Conservation (phyloP, 2,888 invertebrate genomes). For the Cephonodes hylas region DNA sequence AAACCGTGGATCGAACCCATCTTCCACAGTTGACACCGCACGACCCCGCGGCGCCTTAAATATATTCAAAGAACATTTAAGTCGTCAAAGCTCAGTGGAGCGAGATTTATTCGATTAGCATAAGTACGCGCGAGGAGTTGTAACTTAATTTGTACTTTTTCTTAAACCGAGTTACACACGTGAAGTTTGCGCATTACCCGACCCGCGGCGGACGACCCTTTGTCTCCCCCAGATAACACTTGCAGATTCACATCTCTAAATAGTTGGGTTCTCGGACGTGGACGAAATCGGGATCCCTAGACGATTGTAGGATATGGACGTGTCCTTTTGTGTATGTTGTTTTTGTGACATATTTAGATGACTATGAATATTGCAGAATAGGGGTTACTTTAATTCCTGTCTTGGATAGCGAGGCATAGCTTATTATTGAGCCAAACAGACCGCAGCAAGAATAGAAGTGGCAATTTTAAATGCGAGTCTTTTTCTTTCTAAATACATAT, state of each 20-base stretch:
- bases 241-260: neutral
- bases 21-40: too few relatives aligned
- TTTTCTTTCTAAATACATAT: too few relatives aligned
- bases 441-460: too few relatives aligned
- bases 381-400: too few relatives aligned
- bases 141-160: constrained; percentile 6
- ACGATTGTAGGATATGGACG: too few relatives aligned
- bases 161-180: neutral
- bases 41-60: too few relatives aligned
- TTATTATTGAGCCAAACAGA: too few relatives aligned
- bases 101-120: neutral
- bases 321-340: too few relatives aligned
- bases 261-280: neutral
- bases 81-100: neutral
- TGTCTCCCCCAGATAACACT: neutral
- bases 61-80: neutral
- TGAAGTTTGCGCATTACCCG: constrained; percentile 3
- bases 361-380: neutral
- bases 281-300: too few relatives aligned
- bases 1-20: too few relatives aligned
- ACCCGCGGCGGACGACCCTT: neutral
- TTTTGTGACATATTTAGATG: neutral
- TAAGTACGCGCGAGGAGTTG: neutral
- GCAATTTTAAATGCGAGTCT: too few relatives aligned
- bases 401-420: too few relatives aligned